Evolutionary conservation across 2,113 vertebrate species (phyloP), one percentile per base, ranked within the genome.

Genomic region (Sialia sialis): DNA sequence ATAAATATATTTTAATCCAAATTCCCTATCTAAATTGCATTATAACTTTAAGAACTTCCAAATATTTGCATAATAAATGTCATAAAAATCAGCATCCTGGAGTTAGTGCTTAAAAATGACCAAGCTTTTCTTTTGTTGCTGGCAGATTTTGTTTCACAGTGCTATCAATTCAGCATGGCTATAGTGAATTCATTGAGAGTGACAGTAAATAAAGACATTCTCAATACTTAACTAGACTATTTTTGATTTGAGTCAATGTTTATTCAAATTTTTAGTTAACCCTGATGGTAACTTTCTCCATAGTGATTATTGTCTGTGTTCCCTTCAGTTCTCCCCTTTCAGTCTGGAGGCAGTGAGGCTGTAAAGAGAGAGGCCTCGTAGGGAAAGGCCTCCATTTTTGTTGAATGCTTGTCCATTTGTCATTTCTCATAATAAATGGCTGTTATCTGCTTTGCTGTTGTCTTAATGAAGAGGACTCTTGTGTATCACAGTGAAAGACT

Each of bases 391-490:
- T 89, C 66, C 34, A 44, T 73, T 94, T 89, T 66, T 64, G 29
- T 87, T 38, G 69, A 58, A 1, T 87, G 36, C 49, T 62, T 80
- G 17, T 39, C 80, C 67, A 23, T 81, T 77, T 84, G 69, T 64
- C 62, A 69, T 85, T 73, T 62, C 49, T 90, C 41, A 46, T 43
- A 41, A 82, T 23, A 76, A 95, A 64, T 68, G 11, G 15, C 32
- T 87, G 19, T 79, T 69, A 43, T 66, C 72, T 80, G 18, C 90
- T 84, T 39, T 15, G 32, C 64, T 89, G 30, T 73, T 39, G 4
- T 76, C 49, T 66, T 95, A 90, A 95, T 93, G 84, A 92, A 76
- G 55, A 80, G 75, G 68, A 16, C 85, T 43, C 79, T 73, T 39
- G 63, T 74, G 72, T 58, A 70, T 77, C 80, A 43, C 51, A 93